A percentile compares a stretch with the other conserved stretches of the same genome.
Evolutionary conservation across 2,113 vertebrate species (phyloP).

Genomic region (Spea bombifrons): DNA sequence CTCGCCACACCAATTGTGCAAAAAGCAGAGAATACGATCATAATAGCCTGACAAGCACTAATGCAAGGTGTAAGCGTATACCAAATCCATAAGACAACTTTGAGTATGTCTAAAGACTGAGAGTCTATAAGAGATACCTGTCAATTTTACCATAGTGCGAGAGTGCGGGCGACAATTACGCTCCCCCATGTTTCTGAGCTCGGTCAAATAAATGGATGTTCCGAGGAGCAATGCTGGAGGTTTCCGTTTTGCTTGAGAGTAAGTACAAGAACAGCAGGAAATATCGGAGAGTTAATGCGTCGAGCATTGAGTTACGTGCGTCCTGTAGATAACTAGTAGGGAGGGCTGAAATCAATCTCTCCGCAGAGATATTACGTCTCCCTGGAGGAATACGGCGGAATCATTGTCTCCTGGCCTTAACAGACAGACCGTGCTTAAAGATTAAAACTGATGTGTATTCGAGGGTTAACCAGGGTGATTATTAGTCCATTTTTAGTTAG

Average conservation of each 20-base stretch:
- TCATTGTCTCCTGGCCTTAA: constrained; percentile 6
- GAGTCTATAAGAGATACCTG: not conserved
- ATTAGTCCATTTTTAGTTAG: constrained; percentile 14
- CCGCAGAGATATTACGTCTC: constrained; percentile 1
- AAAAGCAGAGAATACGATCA: not conserved
- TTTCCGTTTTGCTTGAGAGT: not conserved
- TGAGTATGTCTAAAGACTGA: not conserved
- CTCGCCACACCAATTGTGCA: not conserved
- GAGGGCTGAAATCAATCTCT: constrained; percentile 18
- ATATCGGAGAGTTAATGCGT: not conserved
- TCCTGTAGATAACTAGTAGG: constrained; percentile 16
- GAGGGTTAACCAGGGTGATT: constrained; percentile 22
- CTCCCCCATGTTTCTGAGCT: not conserved
- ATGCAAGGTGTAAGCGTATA: not conserved
- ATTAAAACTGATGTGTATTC: not conserved
- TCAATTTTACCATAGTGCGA: constrained; percentile 12
- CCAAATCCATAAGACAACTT: constrained; percentile 14
- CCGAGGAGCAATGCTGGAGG: not conserved
- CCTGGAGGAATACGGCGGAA: not conserved
- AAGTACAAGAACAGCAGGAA: not conserved
- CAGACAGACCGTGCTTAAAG: constrained; percentile 2
- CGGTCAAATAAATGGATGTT: constrained; percentile 38
- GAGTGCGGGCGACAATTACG: not conserved
- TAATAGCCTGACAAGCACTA: not conserved
- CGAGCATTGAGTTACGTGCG: constrained; percentile 14